A percentile compares a stretch with the other conserved stretches of the same genome.
phyloP scores from a whole-genome alignment of 2,797 vertebrate genomes.

The Lerista edwardsae region DNA sequence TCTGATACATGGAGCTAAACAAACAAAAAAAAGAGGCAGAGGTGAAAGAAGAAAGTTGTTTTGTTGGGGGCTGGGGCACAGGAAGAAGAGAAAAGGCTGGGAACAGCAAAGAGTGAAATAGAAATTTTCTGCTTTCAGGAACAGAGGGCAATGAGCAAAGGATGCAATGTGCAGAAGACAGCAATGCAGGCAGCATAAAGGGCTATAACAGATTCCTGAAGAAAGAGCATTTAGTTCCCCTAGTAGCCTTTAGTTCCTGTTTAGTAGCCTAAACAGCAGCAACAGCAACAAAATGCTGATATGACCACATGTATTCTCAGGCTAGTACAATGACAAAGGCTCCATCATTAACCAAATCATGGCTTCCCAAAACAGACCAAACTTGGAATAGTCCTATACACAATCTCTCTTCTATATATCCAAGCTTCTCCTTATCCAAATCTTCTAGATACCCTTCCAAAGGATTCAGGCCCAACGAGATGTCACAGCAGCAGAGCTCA shows the following conservation, averaged over 20 bases:
- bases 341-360: background rate
- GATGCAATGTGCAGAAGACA: background rate
- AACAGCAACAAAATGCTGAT: conserved; percentile 28
- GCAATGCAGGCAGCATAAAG: conserved; percentile 18
- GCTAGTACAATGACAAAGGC: background rate
- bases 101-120: conserved; percentile 18
- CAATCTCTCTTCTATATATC: background rate
- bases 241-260: background rate
- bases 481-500: background rate
- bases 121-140: background rate
- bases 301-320: background rate
- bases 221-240: conserved; percentile 33
- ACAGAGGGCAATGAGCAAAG: background rate
- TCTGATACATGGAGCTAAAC: conserved; percentile 1
- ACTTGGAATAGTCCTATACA: background rate
- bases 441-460: background rate
- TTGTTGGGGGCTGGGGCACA: background rate
- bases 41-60: background rate
- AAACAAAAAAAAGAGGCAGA: background rate
- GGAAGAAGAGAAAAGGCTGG: conserved; percentile 5
- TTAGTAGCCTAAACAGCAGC: too few relatives aligned
- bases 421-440: background rate
- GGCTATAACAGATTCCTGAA: background rate
- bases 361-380: background rate
- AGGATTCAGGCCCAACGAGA: background rate